Conservation (phyloP, 2,113 vertebrate genomes). For the Myiagra hebetior region DNA sequence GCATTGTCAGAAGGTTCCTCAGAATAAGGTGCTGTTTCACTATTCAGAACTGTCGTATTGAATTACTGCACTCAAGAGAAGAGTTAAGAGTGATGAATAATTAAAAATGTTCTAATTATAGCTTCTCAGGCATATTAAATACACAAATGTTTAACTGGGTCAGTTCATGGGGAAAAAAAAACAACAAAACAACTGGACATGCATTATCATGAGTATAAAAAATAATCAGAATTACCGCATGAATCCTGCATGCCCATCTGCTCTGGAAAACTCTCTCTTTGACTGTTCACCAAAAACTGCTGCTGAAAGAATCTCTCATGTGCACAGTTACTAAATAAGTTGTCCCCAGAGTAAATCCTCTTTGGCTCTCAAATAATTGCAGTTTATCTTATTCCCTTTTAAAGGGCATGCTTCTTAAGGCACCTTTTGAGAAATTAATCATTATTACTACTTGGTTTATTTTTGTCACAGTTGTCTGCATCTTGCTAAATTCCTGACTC, state of each 20-base stretch:
- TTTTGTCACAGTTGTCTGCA: neutral
- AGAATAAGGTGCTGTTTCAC: neutral
- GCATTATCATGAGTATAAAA: neutral
- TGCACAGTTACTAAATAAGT: neutral
- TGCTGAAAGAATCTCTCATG: neutral
- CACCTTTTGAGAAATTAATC: neutral
- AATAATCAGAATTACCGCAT: neutral
- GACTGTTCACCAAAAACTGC: neutral
- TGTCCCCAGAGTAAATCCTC: neutral
- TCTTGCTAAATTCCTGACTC: neutral
- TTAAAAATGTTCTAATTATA: conserved; percentile 35
- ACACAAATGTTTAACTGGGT: neutral
- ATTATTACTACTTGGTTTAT: neutral
- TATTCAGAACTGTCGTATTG: neutral
- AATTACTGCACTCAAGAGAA: neutral
- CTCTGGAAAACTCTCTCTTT: neutral
- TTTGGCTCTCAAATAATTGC: neutral
- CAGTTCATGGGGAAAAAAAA: neutral
- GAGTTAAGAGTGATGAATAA: conserved; percentile 50
- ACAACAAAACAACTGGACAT: neutral
- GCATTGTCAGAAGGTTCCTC: neutral
- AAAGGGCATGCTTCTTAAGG: neutral
- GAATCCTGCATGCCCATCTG: neutral
- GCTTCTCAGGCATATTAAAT: neutral
- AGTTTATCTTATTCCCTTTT: neutral